Evolutionary conservation across 2,797 vertebrate genomes (phyloP).

Genomic region (Pseudopleuronectes americanus): DNA sequence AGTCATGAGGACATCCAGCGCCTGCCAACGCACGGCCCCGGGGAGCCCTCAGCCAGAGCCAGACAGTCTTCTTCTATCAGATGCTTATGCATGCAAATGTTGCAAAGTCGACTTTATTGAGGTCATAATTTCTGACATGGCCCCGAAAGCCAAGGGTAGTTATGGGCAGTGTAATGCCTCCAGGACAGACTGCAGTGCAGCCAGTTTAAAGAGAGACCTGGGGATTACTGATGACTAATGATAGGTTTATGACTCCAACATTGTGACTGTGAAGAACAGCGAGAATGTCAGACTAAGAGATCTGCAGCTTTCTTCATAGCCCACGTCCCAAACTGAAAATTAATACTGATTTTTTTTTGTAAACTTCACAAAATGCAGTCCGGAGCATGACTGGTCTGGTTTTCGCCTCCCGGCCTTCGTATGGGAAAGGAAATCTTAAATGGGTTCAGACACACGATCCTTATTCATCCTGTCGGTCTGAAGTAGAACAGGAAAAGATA

Average conservation of each 20-base stretch:
- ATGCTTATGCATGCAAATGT: slow-evolving; percentile 83
- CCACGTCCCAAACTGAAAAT: slow-evolving; percentile 71
- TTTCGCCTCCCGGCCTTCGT: background rate
- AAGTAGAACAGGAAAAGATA: background rate
- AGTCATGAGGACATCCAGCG: slow-evolving; percentile 60
- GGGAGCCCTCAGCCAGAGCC: slow-evolving; percentile 72
- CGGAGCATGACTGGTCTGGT: slow-evolving; percentile 14
- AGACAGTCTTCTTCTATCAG: slow-evolving; percentile 79
- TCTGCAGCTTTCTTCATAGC: slow-evolving; percentile 72
- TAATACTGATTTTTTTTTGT: slow-evolving; percentile 26
- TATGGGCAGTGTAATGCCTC: slow-evolving; percentile 78
- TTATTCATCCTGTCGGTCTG: slow-evolving; percentile 4
- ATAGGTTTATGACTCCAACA: slow-evolving; percentile 83
- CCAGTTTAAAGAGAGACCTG: slow-evolving; percentile 71
- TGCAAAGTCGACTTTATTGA: slow-evolving; percentile 82
- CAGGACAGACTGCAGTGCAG: slow-evolving; percentile 66
- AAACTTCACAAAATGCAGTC: background rate
- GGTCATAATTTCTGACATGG: slow-evolving; percentile 81
- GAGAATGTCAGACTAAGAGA: slow-evolving; percentile 72
- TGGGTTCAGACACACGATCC: background rate
- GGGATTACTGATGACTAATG: slow-evolving; percentile 82
- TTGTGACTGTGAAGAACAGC: slow-evolving; percentile 69
- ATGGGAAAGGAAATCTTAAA: slow-evolving; percentile 5
- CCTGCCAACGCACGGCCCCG: slow-evolving; percentile 69
- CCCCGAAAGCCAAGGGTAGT: slow-evolving; percentile 79